Evolutionary conservation across 2,888 invertebrate species (phyloP), one percentile per base, ranked within the genome.

Genomic region (Spodoptera littoralis): DNA sequence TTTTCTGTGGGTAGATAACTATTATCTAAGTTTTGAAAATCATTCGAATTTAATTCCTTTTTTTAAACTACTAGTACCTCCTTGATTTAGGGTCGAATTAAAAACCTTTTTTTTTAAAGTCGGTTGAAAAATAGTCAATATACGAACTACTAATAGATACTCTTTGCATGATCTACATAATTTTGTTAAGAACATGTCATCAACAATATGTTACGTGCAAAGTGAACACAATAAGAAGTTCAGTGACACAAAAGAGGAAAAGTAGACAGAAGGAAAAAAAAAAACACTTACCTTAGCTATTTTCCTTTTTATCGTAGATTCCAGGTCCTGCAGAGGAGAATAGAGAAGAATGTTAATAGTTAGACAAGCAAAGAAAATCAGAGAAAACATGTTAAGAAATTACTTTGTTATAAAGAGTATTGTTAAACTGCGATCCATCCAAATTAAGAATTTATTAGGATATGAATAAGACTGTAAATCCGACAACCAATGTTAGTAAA

Each of bases 391-490:
- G 61, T 65, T 76, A 77, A 43, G 55, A 27, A 6, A 71, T 65
- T 61, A 62, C 48, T 49, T 22, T 60, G 55, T 68, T 60, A 63
- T 65, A 64, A 3, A 60, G 13, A 9, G 44, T 44, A 1, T 50
- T 65, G 67, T 77, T 77, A 77, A 67, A 44, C 41, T 78, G 75
- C 70, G 67, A 82, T 82, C 81, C 78, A 82, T 81, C 77, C 80
- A 78, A 52, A 71, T 78, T 74, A 70, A 74, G 54, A 73, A 50
- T 53, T 52, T 1, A 59, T 56, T 42, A 47, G 13, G 30, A 2
- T 0, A 45, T 2, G n/a, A 13, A 12, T 12, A 0, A 22, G 11
- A 43, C 0, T 36, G 30, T 9, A 0, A 11, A 8, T 0, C 9
- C 11, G 44, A 68, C 24, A 30, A n/a, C 30, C 47, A 70, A 74